These are phyloP conservation scores for Scotopteryx bipunctaria DNA, from an alignment of 2,888 invertebrate species.

Conservation along the genomic window DNA sequence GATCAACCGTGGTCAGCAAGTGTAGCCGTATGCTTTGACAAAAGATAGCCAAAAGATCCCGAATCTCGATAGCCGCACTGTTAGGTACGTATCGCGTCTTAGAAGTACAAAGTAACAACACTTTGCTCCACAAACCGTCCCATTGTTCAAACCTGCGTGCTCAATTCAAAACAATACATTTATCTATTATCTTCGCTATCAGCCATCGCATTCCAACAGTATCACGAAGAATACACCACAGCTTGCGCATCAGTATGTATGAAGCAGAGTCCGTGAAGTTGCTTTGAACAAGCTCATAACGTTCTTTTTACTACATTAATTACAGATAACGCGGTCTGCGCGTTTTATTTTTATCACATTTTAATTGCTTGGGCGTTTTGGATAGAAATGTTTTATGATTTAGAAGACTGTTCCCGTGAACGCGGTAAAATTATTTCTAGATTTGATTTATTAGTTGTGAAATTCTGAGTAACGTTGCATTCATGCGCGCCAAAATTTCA, in stretches of 20 bases:
- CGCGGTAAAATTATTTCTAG: slow-evolving; percentile 10
- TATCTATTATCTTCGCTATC: slow-evolving; percentile 70
- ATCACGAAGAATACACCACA: slow-evolving; percentile 5
- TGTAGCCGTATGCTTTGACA: too few species aligned
- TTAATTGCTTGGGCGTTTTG: slow-evolving; percentile 49
- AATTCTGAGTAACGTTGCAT: slow-evolving; percentile 2
- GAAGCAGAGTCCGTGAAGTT: slow-evolving; percentile 8
- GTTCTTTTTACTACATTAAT: slow-evolving; percentile 67
- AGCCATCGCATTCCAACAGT: slow-evolving; percentile 37
- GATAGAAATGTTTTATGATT: slow-evolving; percentile 33
- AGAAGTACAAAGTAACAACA: not conserved
- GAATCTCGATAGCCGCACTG: too few species aligned
- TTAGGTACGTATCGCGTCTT: too few species aligned
- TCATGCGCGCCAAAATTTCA: not conserved
- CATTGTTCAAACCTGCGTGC: slow-evolving; percentile 52
- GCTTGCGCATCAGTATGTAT: slow-evolving; percentile 9
- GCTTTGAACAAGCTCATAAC: slow-evolving; percentile 54
- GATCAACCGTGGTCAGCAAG: too few species aligned
- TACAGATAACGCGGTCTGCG: slow-evolving; percentile 60
- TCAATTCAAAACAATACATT: slow-evolving; percentile 67
- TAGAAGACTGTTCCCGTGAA: slow-evolving; percentile 22
- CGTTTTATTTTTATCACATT: slow-evolving; percentile 58
- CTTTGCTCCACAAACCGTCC: slow-evolving; percentile 30
- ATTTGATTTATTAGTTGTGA: slow-evolving; percentile 2
- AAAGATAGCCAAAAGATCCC: too few species aligned